These are phyloP conservation scores for Phalacrocorax brasilianus DNA, from an alignment of 2,113 vertebrate genomes.

Conservation along the genomic window DNA sequence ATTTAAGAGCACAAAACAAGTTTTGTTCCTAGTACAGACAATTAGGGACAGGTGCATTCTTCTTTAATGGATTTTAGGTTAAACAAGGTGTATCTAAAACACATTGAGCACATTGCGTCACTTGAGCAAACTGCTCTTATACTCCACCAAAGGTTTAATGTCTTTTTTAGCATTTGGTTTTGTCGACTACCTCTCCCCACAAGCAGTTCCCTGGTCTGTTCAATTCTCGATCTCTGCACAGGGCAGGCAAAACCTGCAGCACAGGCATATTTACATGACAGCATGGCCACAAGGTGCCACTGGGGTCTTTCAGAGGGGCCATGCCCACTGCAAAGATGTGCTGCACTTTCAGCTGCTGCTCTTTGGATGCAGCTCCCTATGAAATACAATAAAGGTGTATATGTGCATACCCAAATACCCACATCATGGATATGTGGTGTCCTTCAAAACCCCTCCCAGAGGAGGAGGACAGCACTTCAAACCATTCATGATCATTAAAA, in stretches of 20 bases:
- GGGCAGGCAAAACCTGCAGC: background rate
- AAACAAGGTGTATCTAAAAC: background rate
- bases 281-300: rapidly evolving
- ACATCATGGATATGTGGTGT: rapidly evolving
- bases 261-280: background rate
- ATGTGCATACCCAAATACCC: background rate
- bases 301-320: background rate
- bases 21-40: background rate
- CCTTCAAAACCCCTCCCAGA: background rate
- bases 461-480: background rate
- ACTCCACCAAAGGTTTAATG: background rate
- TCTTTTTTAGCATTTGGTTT: background rate
- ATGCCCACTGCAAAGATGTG: background rate
- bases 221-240: background rate
- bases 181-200: background rate
- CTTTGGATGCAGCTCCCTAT: background rate
- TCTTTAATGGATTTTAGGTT: background rate
- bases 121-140: background rate
- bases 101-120: background rate
- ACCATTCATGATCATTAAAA: background rate
- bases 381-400: background rate
- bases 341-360: background rate
- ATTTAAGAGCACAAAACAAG: background rate
- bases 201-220: background rate
- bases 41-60: background rate